A percentile compares a stretch with the other conserved stretches of the same genome.
phyloP scores from a whole-genome alignment of 2,888 invertebrate genomes.

The Polymixis lichenea region DNA sequence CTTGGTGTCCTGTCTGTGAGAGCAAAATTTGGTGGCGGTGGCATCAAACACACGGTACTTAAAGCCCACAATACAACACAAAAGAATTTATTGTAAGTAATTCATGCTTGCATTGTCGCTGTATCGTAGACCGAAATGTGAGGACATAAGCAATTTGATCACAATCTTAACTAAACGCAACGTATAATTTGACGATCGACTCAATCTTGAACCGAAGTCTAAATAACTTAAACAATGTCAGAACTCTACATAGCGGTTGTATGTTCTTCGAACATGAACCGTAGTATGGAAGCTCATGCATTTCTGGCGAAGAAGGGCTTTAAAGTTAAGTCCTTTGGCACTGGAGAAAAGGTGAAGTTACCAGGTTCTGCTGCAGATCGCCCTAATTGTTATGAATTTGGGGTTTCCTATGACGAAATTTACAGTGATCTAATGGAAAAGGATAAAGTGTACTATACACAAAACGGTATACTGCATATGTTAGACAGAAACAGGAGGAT shows the following conservation, averaged over 20 bases:
- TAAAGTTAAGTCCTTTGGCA: conserved; percentile 98
- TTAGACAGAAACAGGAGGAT: conserved; percentile 99
- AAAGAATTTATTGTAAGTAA: background rate
- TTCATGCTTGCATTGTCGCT: conserved; percentile 9
- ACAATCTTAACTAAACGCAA: conserved; percentile 36
- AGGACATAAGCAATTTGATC: conserved; percentile 25
- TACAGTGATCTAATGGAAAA: conserved; percentile 97
- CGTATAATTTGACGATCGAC: conserved; percentile 26
- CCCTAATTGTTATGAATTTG: conserved; percentile 99
- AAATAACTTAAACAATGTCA: conserved; percentile 70
- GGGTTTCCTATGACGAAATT: conserved; percentile 98
- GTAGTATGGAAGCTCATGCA: conserved; percentile 99
- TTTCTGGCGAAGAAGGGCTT: conserved; percentile 99
- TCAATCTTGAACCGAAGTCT: conserved; percentile 22
- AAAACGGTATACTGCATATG: conserved; percentile 99
- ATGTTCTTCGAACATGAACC: conserved; percentile 99
- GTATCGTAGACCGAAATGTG: conserved; percentile 29
- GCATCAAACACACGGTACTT: no score
- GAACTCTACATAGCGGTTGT: conserved; percentile 97
- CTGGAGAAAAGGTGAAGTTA: conserved; percentile 98
- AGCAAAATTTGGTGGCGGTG: background rate
- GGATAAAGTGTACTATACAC: conserved; percentile 98
- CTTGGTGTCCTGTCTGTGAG: background rate
- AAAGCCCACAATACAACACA: background rate
- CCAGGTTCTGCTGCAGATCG: conserved; percentile 98